Conservation (phyloP, 2,797 vertebrate genomes). For the Pogonophryne albipinna region DNA sequence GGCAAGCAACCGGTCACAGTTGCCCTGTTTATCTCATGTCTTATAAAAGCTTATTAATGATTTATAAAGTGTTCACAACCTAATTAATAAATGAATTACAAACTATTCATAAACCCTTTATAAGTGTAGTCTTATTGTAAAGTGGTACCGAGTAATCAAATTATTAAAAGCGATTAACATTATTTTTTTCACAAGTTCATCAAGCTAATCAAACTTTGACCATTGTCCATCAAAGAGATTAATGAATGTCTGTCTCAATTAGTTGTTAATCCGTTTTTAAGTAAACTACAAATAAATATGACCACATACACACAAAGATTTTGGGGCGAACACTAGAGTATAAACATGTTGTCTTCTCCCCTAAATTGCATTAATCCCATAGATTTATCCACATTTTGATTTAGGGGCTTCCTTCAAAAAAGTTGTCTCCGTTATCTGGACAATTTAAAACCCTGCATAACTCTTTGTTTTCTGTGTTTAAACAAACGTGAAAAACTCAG, state of each 20-base stretch:
- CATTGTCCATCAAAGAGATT: neutral
- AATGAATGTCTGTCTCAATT: neutral
- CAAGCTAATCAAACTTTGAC: conserved; percentile 20
- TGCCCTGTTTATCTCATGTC: too few relatives aligned
- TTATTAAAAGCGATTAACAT: neutral
- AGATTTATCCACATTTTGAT: neutral
- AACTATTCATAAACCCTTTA: too few relatives aligned
- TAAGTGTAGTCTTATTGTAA: too few relatives aligned
- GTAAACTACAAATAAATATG: neutral
- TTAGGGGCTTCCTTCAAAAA: too few relatives aligned
- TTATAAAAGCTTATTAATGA: too few relatives aligned
- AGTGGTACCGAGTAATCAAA: too few relatives aligned
- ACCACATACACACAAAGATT: neutral
- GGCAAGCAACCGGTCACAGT: too few relatives aligned
- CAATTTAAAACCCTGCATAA: neutral
- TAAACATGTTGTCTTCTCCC: neutral
- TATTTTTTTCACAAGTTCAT: neutral
- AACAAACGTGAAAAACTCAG: neutral
- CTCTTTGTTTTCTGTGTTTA: neutral
- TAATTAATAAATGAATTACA: too few relatives aligned
- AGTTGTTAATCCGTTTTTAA: neutral
- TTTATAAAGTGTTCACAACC: too few relatives aligned
- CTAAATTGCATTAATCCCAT: neutral
- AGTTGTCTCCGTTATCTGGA: neutral
- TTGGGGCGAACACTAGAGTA: neutral